Conservation (phyloP, 2,113 vertebrate genomes). For the Silurus asotus region DNA sequence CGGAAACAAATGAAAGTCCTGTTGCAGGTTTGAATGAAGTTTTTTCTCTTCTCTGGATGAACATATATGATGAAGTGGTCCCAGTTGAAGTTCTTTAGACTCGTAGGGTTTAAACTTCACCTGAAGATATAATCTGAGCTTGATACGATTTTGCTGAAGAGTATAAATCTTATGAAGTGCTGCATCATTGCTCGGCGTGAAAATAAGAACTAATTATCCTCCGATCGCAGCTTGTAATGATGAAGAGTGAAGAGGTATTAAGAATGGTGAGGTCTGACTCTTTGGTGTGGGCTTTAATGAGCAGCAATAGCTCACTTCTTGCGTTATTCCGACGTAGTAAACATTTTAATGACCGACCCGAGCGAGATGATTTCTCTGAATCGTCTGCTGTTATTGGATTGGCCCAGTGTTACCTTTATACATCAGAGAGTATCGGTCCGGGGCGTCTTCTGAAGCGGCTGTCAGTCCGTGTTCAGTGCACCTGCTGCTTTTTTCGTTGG, state of each 20-base stretch:
- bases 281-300: conserved; percentile 11
- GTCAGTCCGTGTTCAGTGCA: background rate
- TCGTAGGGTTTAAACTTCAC: background rate
- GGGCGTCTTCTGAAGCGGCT: background rate
- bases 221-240: background rate
- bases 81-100: no score
- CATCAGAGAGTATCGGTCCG: conserved; percentile 7
- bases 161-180: background rate
- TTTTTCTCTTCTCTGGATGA: no score
- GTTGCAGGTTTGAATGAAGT: no score
- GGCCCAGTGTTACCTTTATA: background rate
- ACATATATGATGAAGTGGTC: no score
- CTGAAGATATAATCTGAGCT: background rate
- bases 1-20: no score
- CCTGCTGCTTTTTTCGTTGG: background rate
- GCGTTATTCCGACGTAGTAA: background rate
- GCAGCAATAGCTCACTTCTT: background rate
- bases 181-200: background rate
- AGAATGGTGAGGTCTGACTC: background rate
- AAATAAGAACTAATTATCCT: conserved; percentile 16
- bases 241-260: background rate
- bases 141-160: background rate
- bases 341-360: background rate
- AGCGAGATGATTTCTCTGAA: background rate
- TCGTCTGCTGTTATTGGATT: conserved; percentile 1